A percentile compares a stretch with the other conserved stretches of the same genome.
These are phyloP conservation scores for Eospalax fontanierii DNA, from an alignment of 2,797 vertebrate species.

Conservation along the genomic window DNA sequence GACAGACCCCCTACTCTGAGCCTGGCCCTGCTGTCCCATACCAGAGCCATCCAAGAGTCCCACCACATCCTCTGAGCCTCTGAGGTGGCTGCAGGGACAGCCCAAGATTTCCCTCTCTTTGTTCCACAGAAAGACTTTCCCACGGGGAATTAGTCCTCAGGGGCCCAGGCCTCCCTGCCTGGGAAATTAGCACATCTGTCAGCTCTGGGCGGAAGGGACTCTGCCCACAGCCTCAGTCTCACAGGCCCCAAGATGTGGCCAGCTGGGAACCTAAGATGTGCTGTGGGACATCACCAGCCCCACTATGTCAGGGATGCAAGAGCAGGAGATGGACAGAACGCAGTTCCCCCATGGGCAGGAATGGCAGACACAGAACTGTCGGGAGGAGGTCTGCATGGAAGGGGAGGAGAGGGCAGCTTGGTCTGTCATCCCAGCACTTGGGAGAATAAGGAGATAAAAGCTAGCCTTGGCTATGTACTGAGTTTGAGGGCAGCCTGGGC, in stretches of 20 bases:
- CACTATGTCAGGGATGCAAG: background rate
- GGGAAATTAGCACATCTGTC: conserved; percentile 85
- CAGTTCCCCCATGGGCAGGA: background rate
- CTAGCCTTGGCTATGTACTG: too few relatives aligned
- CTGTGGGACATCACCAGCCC: background rate
- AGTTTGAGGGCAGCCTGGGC: background rate
- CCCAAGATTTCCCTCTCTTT: conserved; percentile 76
- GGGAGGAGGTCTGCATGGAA: background rate
- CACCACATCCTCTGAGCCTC: background rate
- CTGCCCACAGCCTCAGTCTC: background rate
- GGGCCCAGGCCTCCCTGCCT: conserved; percentile 60
- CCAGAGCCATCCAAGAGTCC: background rate
- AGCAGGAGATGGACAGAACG: background rate
- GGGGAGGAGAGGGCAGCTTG: background rate
- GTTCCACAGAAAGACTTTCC: conserved; percentile 78
- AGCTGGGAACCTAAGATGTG: background rate
- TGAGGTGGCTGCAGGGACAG: background rate
- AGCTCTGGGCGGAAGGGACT: conserved; percentile 45
- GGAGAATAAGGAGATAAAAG: background rate
- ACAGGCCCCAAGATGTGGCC: background rate
- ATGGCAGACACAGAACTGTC: background rate
- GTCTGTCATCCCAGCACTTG: background rate
- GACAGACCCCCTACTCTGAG: background rate
- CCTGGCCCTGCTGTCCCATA: background rate
- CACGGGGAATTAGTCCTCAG: conserved; percentile 66